These are phyloP conservation scores for Felis catus DNA, from an alignment of 2,113 vertebrate genomes.

Conservation along the genomic window F.catus_Fca126_mat1.0 CM031419.1:35390001-35390500, in stretches of 20 bases:
- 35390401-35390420: constrained; percentile 57
- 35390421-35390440: constrained; percentile 68
- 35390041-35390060: background rate
- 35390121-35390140: background rate
- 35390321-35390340: constrained; percentile 28
- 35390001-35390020: too few species aligned
- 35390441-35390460: constrained; percentile 58
- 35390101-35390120: background rate
- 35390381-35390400: constrained; percentile 41
- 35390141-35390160: background rate
- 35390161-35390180: background rate
- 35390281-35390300: constrained; percentile 21
- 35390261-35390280: constrained; percentile 31
- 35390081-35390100: background rate
- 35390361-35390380: constrained; percentile 45
- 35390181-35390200: background rate
- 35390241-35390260: constrained; percentile 1
- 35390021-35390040: too few species aligned
- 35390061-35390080: background rate
- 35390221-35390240: constrained; percentile 22
- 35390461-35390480: constrained; percentile 53
- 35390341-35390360: constrained; percentile 35
- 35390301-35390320: constrained; percentile 56
- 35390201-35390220: background rate
- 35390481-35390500: constrained; percentile 62